These are phyloP conservation scores for Torymus texanus DNA, from an alignment of 2,888 invertebrate genomes.

Conservation along the genomic window DNA sequence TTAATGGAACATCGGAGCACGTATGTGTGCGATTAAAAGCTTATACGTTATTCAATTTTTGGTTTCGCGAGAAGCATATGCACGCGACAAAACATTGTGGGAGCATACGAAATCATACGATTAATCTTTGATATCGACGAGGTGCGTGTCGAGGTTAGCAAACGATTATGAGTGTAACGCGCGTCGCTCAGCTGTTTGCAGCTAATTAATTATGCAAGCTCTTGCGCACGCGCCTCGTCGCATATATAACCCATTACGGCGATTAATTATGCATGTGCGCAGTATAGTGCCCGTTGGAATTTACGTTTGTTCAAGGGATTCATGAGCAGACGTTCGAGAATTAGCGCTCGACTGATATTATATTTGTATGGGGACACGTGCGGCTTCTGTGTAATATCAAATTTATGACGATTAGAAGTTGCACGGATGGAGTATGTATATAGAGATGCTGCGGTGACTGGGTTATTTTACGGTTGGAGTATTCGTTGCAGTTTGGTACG, in stretches of 20 bases:
- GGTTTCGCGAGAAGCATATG: no score
- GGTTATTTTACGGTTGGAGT: no score
- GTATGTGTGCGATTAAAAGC: not conserved
- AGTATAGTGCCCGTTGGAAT: not conserved
- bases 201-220: constrained; percentile 45
- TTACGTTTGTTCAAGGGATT: constrained; percentile 37
- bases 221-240: not conserved
- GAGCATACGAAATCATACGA: no score
- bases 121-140: no score
- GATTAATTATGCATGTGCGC: constrained; percentile 27
- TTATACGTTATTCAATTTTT: not conserved
- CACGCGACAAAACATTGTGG: no score
- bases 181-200: constrained; percentile 21
- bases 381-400: not conserved
- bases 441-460: no score
- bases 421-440: no score
- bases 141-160: no score
- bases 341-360: not conserved
- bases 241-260: not conserved
- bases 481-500: no score
- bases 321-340: constrained; percentile 6
- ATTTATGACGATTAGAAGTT: not conserved
- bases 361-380: no score
- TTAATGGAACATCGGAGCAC: not conserved
- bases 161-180: no score